A percentile compares a stretch with the other conserved stretches of the same genome.
Conservation (phyloP, 2,888 invertebrate genomes). For the Trissonchulus sp. region DNA sequence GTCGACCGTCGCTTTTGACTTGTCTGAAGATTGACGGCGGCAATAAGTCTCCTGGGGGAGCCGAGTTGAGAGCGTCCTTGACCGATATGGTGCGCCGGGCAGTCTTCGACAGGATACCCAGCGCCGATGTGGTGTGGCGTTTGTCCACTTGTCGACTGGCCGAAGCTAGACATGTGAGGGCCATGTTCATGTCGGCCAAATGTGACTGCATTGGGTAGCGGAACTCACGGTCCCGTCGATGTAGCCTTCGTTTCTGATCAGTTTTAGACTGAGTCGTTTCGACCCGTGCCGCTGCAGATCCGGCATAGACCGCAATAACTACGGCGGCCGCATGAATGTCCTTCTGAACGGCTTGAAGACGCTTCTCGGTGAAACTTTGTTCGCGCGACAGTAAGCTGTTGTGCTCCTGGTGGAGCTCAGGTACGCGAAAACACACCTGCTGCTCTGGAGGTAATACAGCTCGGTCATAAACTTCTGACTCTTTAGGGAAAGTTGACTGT, state of each 20-base stretch:
- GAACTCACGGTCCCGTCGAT: background rate
- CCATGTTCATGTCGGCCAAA: background rate
- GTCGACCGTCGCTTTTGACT: background rate
- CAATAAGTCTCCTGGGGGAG: background rate
- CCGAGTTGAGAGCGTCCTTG: background rate
- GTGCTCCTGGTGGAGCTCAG: too few relatives aligned
- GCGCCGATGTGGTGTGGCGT: background rate
- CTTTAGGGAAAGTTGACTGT: too few relatives aligned
- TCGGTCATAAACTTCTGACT: too few relatives aligned
- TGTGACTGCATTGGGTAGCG: background rate
- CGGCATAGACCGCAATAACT: background rate
- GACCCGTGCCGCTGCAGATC: background rate
- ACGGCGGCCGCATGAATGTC: background rate
- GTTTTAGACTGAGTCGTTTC: background rate
- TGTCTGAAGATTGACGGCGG: background rate
- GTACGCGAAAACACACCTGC: too few relatives aligned
- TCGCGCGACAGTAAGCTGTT: too few relatives aligned
- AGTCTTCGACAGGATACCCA: background rate
- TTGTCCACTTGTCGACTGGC: background rate
- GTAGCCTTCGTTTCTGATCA: background rate
- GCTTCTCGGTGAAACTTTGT: too few relatives aligned
- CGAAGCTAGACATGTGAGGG: background rate
- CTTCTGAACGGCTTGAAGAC: background rate
- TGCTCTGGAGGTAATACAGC: too few relatives aligned
- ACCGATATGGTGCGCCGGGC: background rate